These are phyloP conservation scores for Cardinalis cardinalis DNA, from an alignment of 2,113 vertebrate species.

Conservation along the genomic window DNA sequence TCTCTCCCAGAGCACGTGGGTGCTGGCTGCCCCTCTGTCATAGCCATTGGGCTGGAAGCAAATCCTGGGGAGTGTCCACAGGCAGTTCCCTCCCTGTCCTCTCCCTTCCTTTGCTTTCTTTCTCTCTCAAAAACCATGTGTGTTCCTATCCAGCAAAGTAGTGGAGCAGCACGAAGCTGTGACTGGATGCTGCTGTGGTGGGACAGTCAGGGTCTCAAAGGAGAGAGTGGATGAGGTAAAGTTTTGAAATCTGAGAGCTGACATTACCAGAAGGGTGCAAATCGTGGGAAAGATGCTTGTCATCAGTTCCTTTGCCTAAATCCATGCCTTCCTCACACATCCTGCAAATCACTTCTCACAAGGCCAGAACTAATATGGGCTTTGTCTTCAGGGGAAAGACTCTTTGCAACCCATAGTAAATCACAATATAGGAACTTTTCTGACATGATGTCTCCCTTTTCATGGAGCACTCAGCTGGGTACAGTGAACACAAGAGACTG, in stretches of 20 bases:
- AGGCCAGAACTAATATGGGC: neutral
- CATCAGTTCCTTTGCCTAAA: neutral
- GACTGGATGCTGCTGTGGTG: neutral
- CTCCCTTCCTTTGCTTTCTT: neutral
- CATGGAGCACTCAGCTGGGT: neutral
- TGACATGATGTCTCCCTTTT: fast-evolving
- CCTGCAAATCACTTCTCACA: neutral
- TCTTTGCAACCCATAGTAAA: neutral
- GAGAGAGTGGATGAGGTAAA: neutral
- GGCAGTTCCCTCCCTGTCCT: neutral
- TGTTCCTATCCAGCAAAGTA: neutral
- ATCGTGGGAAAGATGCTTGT: neutral
- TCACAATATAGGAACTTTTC: neutral
- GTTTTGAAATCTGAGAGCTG: neutral
- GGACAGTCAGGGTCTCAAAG: fast-evolving
- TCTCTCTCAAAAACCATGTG: neutral
- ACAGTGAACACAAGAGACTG: neutral
- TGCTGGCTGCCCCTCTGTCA: neutral
- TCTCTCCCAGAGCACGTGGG: neutral
- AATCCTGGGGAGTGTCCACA: neutral
- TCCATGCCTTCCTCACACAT: neutral
- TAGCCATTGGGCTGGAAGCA: fast-evolving
- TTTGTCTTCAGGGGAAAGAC: neutral
- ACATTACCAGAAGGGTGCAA: neutral
- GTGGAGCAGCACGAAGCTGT: neutral